These are phyloP conservation scores for Zingel zingel DNA, from an alignment of 2,113 vertebrate species.

Conservation along the genomic window DNA sequence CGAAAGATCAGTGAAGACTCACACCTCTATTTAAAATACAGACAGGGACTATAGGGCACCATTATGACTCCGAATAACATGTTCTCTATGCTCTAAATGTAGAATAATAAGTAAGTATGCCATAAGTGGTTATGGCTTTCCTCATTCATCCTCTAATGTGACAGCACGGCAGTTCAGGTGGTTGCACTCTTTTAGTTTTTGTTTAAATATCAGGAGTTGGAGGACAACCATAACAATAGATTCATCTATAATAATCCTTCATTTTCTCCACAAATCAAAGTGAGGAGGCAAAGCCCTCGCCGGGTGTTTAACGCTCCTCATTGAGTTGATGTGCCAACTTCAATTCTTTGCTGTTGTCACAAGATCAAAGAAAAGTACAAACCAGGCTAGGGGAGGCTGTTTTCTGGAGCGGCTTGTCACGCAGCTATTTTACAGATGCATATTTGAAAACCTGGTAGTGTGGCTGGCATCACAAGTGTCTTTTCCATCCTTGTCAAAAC, in stretches of 20 bases:
- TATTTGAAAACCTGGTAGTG: constrained; percentile 48
- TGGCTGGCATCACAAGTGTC: constrained; percentile 47
- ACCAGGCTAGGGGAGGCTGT: constrained; percentile 32
- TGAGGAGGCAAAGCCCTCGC: constrained; percentile 40
- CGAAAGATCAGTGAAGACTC: too few relatives aligned
- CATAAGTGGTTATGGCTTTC: background rate
- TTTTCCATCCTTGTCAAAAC: constrained; percentile 45
- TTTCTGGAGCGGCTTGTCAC: constrained; percentile 60
- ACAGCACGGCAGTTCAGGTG: constrained; percentile 33
- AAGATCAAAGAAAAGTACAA: constrained; percentile 66
- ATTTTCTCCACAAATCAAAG: constrained; percentile 68
- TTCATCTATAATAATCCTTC: constrained; percentile 67
- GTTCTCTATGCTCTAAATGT: constrained; percentile 6
- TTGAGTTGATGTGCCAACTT: constrained; percentile 62
- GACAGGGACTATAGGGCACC: background rate
- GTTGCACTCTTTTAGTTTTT: constrained; percentile 36
- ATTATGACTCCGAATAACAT: constrained; percentile 1
- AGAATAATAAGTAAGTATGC: constrained; percentile 7
- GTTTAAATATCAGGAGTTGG: constrained; percentile 56
- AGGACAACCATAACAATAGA: constrained; percentile 58
- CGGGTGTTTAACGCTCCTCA: constrained; percentile 48
- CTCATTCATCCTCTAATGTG: constrained; percentile 36
- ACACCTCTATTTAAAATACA: constrained; percentile 6
- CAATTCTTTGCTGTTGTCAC: constrained; percentile 62
- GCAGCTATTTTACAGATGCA: constrained; percentile 58